Evolutionary conservation across 2,797 vertebrate species (phyloP).

Genomic region (Catostomus latipinnis): DNA sequence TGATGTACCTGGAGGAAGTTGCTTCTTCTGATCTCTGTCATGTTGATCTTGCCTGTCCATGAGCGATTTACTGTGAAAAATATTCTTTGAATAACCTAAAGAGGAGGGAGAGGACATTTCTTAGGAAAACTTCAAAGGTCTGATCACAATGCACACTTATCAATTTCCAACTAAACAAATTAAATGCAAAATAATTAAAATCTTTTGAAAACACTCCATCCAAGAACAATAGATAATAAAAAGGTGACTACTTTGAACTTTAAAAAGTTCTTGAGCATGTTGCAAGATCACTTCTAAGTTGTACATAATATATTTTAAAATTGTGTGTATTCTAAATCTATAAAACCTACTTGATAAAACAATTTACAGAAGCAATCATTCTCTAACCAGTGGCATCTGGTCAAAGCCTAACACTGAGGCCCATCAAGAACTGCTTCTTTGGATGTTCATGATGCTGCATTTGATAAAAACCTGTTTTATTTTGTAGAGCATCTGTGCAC

Average conservation of each 20-base stretch:
- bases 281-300: background rate
- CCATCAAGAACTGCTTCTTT: background rate
- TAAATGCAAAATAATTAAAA: background rate
- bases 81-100: constrained; percentile 97
- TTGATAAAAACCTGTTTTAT: background rate
- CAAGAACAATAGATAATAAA: constrained; percentile 16
- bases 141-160: background rate
- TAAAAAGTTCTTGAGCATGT: background rate
- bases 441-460: background rate
- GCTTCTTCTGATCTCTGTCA: constrained; percentile 93
- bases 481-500: background rate
- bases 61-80: constrained; percentile 98
- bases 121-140: background rate
- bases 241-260: background rate
- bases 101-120: background rate
- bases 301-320: background rate
- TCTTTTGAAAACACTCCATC: constrained; percentile 1
- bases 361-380: background rate
- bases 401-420: background rate
- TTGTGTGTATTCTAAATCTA: background rate
- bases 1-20: constrained; percentile 93
- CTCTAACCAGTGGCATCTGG: background rate
- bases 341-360: constrained; percentile 2
- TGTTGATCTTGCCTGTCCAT: constrained; percentile 94
- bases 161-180: background rate